Conservation (phyloP, 2,888 invertebrate genomes). For the Drosophila fungiperda region DNA sequence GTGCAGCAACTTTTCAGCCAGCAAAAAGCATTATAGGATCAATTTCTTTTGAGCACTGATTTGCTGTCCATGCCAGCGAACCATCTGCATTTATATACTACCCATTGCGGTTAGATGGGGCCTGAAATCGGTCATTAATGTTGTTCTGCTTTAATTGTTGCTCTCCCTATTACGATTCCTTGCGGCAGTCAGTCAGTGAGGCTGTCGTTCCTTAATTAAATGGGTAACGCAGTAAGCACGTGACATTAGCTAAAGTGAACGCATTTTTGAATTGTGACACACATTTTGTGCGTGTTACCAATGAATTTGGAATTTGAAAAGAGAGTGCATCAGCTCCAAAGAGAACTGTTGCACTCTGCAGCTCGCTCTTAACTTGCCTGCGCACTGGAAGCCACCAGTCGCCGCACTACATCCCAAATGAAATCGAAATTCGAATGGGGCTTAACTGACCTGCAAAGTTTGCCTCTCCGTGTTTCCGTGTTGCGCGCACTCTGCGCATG, state of each 20-base stretch:
- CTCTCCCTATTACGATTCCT: neutral
- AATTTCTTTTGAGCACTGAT: constrained; percentile 63
- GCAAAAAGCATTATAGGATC: constrained; percentile 62
- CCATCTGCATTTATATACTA: neutral
- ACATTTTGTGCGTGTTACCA: constrained; percentile 29
- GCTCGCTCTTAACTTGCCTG: constrained; percentile 38
- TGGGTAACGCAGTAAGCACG: constrained; percentile 66
- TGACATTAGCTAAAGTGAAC: constrained; percentile 64
- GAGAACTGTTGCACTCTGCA: constrained; percentile 19
- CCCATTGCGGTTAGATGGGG: constrained; percentile 20
- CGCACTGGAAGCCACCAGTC: constrained; percentile 22
- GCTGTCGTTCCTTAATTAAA: constrained; percentile 48
- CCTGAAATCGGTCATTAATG: constrained; percentile 38
- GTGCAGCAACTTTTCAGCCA: constrained; percentile 35
- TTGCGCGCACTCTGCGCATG: constrained; percentile 47
- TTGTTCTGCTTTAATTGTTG: constrained; percentile 19
- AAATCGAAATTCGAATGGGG: constrained; percentile 40
- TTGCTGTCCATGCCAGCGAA: constrained; percentile 28
- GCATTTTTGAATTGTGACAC: constrained; percentile 64
- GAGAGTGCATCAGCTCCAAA: constrained; percentile 18
- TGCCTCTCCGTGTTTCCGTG: neutral
- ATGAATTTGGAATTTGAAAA: constrained; percentile 6
- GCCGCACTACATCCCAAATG: constrained; percentile 56
- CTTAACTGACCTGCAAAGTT: constrained; percentile 64
- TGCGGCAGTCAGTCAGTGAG: constrained; percentile 16